A percentile compares a stretch with the other conserved stretches of the same genome.
phyloP scores from a whole-genome alignment of 1,140 invertebrate species.

The Hylaeus anthracinus region DNA sequence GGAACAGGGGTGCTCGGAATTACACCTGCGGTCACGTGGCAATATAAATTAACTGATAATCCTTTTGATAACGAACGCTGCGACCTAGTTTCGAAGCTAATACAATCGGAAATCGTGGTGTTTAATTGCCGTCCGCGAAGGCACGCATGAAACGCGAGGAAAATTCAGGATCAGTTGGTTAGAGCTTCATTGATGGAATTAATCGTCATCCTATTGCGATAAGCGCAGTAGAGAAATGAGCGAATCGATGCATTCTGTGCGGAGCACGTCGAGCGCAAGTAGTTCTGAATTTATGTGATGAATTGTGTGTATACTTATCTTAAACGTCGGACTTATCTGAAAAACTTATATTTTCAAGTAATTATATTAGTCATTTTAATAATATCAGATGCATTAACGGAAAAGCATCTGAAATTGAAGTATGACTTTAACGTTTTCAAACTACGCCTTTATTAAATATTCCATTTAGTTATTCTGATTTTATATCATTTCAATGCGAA shows the following conservation, averaged over 20 bases:
- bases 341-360: no score
- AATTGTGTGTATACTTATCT: neutral
- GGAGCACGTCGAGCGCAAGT: neutral
- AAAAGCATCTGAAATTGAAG: no score
- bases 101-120: constrained; percentile 43
- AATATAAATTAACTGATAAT: constrained; percentile 56
- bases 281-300: neutral
- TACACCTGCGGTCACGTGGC: constrained; percentile 40
- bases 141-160: neutral
- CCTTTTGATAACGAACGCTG: constrained; percentile 54
- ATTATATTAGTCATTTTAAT: no score
- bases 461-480: no score
- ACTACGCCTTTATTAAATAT: no score
- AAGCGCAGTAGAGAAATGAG: no score
- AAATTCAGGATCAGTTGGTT: constrained; percentile 16
- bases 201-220: constrained; percentile 9
- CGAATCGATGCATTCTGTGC: neutral
- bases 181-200: constrained; percentile 26
- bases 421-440: no score
- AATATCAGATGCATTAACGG: no score
- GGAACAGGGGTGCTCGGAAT: constrained; percentile 22
- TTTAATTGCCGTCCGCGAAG: constrained; percentile 16
- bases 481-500: no score
- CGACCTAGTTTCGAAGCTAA: constrained; percentile 59
- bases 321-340: no score